Conservation (phyloP, 2,888 invertebrate species). For the Rotaria magnacalcarata region DNA sequence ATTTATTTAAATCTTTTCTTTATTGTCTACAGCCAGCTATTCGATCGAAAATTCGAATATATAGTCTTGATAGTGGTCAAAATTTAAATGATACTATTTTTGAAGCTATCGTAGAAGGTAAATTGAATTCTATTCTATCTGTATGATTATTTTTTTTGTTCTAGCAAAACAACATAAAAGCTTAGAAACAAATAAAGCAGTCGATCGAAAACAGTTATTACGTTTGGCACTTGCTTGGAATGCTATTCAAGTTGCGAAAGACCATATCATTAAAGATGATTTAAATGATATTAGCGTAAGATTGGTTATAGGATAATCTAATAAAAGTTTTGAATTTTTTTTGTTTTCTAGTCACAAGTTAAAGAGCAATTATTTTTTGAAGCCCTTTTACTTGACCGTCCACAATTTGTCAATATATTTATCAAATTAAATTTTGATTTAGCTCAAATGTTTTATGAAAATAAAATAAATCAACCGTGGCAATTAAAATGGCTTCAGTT, state of each 20-base stretch:
- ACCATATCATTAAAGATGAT: slow-evolving; percentile 20
- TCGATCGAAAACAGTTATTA: neutral
- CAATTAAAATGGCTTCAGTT: neutral
- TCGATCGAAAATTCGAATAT: neutral
- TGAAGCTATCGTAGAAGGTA: slow-evolving; percentile 11
- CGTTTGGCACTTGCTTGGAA: neutral
- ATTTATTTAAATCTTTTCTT: neutral
- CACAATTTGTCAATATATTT: slow-evolving; percentile 10
- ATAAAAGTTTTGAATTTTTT: neutral
- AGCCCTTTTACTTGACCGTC: neutral
- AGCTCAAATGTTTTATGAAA: neutral
- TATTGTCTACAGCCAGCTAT: slow-evolving; percentile 31
- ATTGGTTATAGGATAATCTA: neutral
- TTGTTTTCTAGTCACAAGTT: neutral
- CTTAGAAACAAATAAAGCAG: neutral
- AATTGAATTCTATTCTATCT: neutral
- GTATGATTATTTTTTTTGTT: neutral
- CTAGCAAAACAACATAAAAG: neutral
- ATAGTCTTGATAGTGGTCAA: neutral
- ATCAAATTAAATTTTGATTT: slow-evolving; percentile 12
- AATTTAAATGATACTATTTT: slow-evolving; percentile 17
- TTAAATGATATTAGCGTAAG: neutral
- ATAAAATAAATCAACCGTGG: neutral
- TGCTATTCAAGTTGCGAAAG: neutral
- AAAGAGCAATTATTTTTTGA: neutral